phyloP scores from a whole-genome alignment of 2,797 vertebrate genomes.

The Varecia variegata region DNA sequence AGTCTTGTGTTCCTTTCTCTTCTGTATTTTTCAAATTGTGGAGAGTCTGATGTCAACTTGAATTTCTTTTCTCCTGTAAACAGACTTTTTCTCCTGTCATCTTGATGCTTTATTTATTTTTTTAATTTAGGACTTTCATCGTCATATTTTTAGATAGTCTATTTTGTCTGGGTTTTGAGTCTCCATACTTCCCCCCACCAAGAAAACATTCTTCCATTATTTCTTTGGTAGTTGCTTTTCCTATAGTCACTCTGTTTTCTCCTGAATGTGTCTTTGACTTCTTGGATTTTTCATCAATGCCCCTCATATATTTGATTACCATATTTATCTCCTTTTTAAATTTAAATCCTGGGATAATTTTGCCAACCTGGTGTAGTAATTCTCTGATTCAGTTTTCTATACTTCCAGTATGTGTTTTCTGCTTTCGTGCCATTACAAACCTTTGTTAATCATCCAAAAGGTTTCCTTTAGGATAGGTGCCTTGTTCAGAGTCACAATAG shows the following conservation, averaged over 20 bases:
- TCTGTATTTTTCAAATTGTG: constrained; percentile 44
- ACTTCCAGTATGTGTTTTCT: background rate
- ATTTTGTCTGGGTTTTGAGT: background rate
- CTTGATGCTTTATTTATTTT: background rate
- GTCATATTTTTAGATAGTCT: background rate
- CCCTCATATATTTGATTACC: background rate
- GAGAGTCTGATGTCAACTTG: background rate
- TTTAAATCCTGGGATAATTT: constrained; percentile 1
- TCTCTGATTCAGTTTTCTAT: background rate
- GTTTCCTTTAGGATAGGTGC: background rate
- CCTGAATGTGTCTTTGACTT: background rate
- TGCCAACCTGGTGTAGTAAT: background rate
- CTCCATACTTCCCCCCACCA: background rate
- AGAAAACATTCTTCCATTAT: background rate
- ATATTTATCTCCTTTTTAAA: background rate
- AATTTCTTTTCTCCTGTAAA: constrained; percentile 42
- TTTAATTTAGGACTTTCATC: background rate
- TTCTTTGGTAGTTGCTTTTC: constrained; percentile 18
- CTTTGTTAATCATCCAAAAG: background rate
- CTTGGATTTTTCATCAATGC: background rate
- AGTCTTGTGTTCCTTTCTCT: constrained; percentile 39
- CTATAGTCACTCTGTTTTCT: background rate
- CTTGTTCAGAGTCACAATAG: background rate
- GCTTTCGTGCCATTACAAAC: background rate
- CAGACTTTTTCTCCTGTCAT: background rate